Conservation (phyloP, 2,888 invertebrate genomes). For the Phaonia tiefii region DNA sequence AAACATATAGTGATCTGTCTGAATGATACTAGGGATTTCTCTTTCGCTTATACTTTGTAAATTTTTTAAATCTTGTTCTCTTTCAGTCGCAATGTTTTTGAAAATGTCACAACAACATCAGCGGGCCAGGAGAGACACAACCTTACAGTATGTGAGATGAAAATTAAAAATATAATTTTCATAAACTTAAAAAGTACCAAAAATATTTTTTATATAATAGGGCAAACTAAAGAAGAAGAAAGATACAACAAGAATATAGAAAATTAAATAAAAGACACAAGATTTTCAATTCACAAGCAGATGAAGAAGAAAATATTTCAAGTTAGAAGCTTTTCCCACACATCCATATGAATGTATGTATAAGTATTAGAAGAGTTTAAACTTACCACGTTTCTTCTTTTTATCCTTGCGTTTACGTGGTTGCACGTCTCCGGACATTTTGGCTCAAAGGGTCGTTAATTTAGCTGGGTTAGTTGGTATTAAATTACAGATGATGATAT, state of each 20-base stretch:
- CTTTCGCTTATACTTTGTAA: not conserved
- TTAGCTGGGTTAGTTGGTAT: not conserved
- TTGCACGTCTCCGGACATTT: slow-evolving; percentile 93
- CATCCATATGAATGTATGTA: not conserved
- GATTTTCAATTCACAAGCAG: not conserved
- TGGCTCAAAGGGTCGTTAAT: slow-evolving; percentile 68
- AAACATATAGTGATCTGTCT: not conserved
- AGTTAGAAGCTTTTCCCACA: no score
- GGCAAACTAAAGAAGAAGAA: slow-evolving; percentile 69
- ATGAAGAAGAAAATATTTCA: not conserved
- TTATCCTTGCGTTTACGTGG: slow-evolving; percentile 93
- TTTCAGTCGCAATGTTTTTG: slow-evolving; percentile 3
- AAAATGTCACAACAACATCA: slow-evolving; percentile 41
- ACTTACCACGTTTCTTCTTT: slow-evolving; percentile 87
- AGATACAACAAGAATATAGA: slow-evolving; percentile 6
- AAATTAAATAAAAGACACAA: not conserved
- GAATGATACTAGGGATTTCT: not conserved
- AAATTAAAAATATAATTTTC: slow-evolving; percentile 64
- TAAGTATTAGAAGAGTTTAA: not conserved
- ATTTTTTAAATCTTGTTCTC: not conserved
- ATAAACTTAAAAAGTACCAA: slow-evolving; percentile 63
- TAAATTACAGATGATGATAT: not conserved
- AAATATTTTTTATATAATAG: slow-evolving; percentile 78
- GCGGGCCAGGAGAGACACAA: slow-evolving; percentile 23
- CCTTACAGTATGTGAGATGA: slow-evolving; percentile 41